A percentile compares a stretch with the other conserved stretches of the same genome.
These are phyloP conservation scores for Actenoides lindsayi DNA, from an alignment of 2,113 vertebrate genomes.

Conservation along the genomic window DNA sequence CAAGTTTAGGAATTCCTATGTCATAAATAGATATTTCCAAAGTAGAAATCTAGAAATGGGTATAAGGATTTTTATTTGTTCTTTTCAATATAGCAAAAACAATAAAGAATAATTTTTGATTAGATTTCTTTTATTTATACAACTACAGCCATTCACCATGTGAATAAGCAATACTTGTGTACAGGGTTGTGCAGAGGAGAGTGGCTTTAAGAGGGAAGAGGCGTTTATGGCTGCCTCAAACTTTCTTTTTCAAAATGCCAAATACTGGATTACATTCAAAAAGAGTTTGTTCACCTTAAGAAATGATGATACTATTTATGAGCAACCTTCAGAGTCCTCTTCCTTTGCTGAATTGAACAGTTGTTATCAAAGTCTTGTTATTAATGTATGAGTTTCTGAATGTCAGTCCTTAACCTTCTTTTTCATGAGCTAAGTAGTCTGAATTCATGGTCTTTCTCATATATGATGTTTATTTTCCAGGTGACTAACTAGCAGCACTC, in stretches of 20 bases:
- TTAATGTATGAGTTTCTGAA: background rate
- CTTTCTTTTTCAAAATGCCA: background rate
- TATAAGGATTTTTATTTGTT: background rate
- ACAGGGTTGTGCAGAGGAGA: background rate
- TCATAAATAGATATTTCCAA: background rate
- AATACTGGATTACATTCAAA: background rate
- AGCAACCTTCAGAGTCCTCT: background rate
- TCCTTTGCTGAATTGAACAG: background rate
- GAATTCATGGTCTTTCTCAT: background rate
- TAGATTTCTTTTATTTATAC: background rate
- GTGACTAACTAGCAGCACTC: background rate
- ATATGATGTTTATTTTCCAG: background rate
- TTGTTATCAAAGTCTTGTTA: background rate
- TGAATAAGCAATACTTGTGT: background rate
- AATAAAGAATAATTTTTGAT: fast-evolving
- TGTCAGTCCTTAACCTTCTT: background rate
- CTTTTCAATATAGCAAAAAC: background rate
- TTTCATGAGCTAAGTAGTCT: background rate
- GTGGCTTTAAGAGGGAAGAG: background rate
- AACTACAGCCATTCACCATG: background rate
- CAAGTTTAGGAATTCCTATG: background rate
- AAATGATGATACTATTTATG: background rate
- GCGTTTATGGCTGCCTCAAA: background rate
- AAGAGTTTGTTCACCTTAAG: background rate
- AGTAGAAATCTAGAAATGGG: background rate